Evolutionary conservation across 1,140 invertebrate species (phyloP).

Genomic region (Oppia nitens): DNA sequence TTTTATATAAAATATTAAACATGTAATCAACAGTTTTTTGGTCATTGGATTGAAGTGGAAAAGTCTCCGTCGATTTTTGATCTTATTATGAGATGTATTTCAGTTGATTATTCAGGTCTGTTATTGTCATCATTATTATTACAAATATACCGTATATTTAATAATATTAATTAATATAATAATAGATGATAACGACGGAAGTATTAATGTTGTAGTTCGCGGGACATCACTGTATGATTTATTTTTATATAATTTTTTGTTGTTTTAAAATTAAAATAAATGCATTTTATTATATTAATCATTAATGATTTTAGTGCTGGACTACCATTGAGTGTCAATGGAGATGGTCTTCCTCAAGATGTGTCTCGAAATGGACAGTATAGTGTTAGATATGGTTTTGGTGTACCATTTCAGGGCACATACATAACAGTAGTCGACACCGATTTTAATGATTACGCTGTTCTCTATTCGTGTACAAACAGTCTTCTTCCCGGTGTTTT

Average conservation of each 20-base stretch:
- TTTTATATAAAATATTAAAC: not conserved
- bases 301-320: conserved; percentile 11
- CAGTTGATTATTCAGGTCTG: conserved; percentile 15
- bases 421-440: conserved; percentile 16
- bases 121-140: not conserved
- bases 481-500: conserved; percentile 17
- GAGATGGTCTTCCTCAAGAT: conserved; percentile 19
- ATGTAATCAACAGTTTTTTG: conserved; percentile 13
- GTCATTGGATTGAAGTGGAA: conserved; percentile 18
- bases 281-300: not conserved
- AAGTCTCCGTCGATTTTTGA: conserved; percentile 18
- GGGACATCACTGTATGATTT: conserved; percentile 16
- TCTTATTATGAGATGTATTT: conserved; percentile 17
- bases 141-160: not conserved
- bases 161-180: not conserved
- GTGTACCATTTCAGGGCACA: conserved; percentile 17
- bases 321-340: conserved; percentile 15
- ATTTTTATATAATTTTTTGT: not conserved
- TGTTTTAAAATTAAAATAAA: not conserved
- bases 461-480: conserved; percentile 19
- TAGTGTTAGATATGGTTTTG: conserved; percentile 17
- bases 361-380: conserved; percentile 9
- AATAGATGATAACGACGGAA: conserved; percentile 17
- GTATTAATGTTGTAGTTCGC: conserved; percentile 13
- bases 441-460: conserved; percentile 18